phyloP scores from a whole-genome alignment of 1,140 invertebrate species.

The Parasteatoda tepidariorum region DNA sequence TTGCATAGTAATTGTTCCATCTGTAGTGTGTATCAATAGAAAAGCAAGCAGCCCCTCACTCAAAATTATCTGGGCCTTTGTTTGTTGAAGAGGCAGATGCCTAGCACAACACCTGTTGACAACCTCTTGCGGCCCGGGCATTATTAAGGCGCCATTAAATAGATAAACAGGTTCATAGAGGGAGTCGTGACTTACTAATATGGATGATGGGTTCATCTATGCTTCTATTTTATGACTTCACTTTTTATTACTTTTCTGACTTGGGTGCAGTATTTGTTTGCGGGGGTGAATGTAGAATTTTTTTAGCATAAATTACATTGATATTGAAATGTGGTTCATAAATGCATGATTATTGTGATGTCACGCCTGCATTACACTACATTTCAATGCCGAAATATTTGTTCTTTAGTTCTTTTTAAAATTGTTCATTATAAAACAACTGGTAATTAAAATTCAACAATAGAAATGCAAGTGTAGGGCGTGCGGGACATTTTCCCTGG shows the following conservation, averaged over 20 bases:
- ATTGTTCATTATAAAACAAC: too few species aligned
- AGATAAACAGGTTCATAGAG: constrained; percentile 18
- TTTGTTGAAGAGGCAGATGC: constrained; percentile 19
- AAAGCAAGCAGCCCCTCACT: neutral
- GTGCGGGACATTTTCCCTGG: too few species aligned
- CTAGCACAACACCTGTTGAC: constrained; percentile 40
- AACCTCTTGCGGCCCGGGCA: constrained; percentile 27
- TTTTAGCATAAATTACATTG: neutral
- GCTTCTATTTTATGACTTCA: neutral
- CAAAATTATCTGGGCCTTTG: constrained; percentile 4
- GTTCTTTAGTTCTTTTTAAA: too few species aligned
- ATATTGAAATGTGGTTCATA: neutral
- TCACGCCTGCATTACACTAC: neutral
- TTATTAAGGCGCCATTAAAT: constrained; percentile 49
- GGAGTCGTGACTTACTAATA: constrained; percentile 44
- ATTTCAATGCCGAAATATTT: too few species aligned
- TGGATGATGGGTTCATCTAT: neutral
- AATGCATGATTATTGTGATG: neutral
- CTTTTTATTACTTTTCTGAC: neutral
- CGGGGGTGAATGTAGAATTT: neutral
- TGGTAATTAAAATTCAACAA: too few species aligned
- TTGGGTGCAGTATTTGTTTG: neutral
- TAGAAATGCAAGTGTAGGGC: too few species aligned
- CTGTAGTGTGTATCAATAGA: constrained; percentile 38
- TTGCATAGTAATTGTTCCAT: constrained; percentile 24